phyloP scores from a whole-genome alignment of 2,888 invertebrate species.

The Arrhopalites spinosus region DNA sequence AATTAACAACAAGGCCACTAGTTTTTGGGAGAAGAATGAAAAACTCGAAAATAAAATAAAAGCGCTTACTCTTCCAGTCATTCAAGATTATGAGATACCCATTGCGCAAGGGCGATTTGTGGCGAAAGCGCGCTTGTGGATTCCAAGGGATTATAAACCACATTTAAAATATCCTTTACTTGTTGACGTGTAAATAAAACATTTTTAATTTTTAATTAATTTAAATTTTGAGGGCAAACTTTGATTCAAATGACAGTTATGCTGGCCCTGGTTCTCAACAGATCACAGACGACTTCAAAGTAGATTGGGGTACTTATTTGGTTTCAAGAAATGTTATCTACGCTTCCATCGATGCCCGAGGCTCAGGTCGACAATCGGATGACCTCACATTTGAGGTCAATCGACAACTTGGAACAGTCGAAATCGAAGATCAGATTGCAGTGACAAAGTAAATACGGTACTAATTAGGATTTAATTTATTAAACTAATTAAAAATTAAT shows the following conservation, averaged over 20 bases:
- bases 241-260: constrained; percentile 67
- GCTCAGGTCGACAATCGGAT: constrained; percentile 85
- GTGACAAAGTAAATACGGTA: no score
- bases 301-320: constrained; percentile 88
- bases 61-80: constrained; percentile 61
- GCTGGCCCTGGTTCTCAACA: constrained; percentile 89
- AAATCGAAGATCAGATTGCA: constrained; percentile 85
- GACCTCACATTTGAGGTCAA: constrained; percentile 81
- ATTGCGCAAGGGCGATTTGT: constrained; percentile 65
- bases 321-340: constrained; percentile 83
- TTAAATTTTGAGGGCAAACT: neutral
- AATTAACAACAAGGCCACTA: no score
- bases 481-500: no score
- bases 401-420: constrained; percentile 81
- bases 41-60: constrained; percentile 42
- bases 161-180: constrained; percentile 81
- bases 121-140: constrained; percentile 75
- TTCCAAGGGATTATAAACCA: constrained; percentile 73
- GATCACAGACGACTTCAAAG: constrained; percentile 78
- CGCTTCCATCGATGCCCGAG: constrained; percentile 87
- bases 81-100: constrained; percentile 60
- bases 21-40: constrained; percentile 67
- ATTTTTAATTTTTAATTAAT: constrained; percentile 56
- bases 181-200: constrained; percentile 84
- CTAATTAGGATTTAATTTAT: no score